Conservation (phyloP, 2,888 invertebrate genomes). For the Trachelus stipa region DNA sequence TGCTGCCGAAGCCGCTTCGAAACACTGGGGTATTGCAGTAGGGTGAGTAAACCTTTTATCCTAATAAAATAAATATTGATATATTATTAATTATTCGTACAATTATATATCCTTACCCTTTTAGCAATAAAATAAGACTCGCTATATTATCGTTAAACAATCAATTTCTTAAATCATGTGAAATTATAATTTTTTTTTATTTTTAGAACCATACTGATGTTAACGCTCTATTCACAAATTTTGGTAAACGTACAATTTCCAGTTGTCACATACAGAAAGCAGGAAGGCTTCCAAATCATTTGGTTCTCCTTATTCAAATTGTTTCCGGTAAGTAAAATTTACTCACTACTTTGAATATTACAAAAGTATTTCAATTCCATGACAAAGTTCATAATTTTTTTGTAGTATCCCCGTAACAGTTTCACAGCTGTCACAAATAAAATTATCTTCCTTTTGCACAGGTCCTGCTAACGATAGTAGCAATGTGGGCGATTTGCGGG, state of each 20-base stretch:
- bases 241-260: conserved; percentile 76
- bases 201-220: conserved; percentile 77
- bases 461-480: conserved; percentile 80
- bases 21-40: conserved; percentile 86
- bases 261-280: conserved; percentile 71
- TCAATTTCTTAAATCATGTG: background rate
- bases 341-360: background rate
- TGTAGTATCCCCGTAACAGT: conserved; percentile 1
- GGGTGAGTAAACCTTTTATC: conserved; percentile 70
- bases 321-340: conserved; percentile 74
- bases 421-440: background rate
- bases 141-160: background rate
- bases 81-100: background rate
- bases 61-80: background rate
- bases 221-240: conserved; percentile 85
- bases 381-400: background rate
- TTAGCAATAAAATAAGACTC: background rate
- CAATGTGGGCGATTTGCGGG: conserved; percentile 82
- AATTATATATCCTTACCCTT: background rate
- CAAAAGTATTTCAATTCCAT: background rate
- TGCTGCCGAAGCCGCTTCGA: conserved; percentile 83
- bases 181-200: conserved; percentile 13
- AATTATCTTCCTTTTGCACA: conserved; percentile 47
- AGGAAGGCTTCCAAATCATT: conserved; percentile 69
- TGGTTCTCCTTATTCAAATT: conserved; percentile 82